Conservation (phyloP, 2,113 vertebrate species). For the Propithecus coquereli region DNA sequence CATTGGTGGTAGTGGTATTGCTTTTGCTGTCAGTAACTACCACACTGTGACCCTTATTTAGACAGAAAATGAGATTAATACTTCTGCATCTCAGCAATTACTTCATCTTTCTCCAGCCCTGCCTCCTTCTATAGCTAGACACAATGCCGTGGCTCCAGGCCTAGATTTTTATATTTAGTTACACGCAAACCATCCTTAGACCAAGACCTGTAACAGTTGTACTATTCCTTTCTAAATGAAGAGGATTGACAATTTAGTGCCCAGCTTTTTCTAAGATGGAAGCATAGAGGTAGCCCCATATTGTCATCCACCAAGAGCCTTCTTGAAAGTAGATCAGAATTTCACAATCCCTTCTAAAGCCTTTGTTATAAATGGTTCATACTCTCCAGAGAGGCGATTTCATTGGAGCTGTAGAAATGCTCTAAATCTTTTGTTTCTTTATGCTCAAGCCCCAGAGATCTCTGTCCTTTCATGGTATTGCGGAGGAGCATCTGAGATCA, state of each 20-base stretch:
- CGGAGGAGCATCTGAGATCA: background rate
- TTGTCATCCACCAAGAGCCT: background rate
- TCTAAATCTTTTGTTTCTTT: background rate
- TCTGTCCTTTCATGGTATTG: background rate
- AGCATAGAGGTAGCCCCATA: background rate
- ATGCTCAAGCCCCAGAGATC: background rate
- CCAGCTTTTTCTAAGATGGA: background rate
- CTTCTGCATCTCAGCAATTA: background rate
- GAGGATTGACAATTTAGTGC: background rate
- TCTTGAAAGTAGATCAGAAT: background rate
- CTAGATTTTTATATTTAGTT: background rate
- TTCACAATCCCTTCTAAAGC: background rate
- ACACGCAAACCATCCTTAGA: background rate
- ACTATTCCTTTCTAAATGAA: background rate
- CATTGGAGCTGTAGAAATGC: background rate
- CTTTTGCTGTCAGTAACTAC: background rate
- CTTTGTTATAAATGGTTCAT: background rate
- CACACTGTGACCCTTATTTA: background rate
- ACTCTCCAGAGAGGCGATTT: background rate
- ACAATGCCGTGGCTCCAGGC: background rate
- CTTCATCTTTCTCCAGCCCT: background rate
- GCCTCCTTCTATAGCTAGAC: background rate
- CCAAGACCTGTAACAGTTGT: background rate
- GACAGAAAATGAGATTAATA: background rate
- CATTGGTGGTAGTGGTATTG: background rate